phyloP scores from a whole-genome alignment of 2,797 vertebrate genomes.

The Chaenodraco wilsoni region DNA sequence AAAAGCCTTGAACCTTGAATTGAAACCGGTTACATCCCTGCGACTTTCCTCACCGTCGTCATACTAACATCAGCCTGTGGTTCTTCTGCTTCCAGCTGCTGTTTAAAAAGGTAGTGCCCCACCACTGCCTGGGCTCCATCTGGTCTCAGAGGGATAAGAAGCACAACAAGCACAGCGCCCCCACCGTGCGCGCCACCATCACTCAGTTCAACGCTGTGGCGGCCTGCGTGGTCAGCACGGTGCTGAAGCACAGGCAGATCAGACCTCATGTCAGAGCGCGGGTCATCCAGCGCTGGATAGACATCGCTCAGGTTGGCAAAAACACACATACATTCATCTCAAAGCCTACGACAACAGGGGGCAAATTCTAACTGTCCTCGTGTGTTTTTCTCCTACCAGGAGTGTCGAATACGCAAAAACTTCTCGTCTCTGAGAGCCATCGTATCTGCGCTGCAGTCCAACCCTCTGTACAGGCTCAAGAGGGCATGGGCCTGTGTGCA shows the following conservation, averaged over 20 bases:
- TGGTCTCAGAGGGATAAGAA: conserved; percentile 95
- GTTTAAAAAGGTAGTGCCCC: conserved; percentile 93
- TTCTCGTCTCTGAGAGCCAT: conserved; percentile 97
- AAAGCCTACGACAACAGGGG: accelerated
- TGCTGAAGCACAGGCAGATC: conserved; percentile 87
- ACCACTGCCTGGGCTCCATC: conserved; percentile 94
- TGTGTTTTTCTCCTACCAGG: conserved; percentile 76
- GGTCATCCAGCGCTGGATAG: conserved; percentile 95
- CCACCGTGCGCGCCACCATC: conserved; percentile 93
- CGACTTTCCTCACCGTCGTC: background rate
- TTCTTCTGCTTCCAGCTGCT: conserved; percentile 82
- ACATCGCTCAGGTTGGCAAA: conserved; percentile 88
- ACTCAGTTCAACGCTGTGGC: conserved; percentile 92
- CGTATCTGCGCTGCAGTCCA: conserved; percentile 93
- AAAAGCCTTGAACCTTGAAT: too few species aligned
- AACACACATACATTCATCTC: background rate
- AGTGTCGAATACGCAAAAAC: conserved; percentile 96
- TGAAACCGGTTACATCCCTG: too few species aligned
- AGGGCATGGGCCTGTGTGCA: conserved; percentile 90
- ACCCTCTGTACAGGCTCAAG: conserved; percentile 93
- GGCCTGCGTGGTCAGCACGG: conserved; percentile 91
- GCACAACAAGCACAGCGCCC: conserved; percentile 90
- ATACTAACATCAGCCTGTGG: conserved; percentile 9
- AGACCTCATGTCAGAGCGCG: conserved; percentile 90
- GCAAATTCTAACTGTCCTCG: background rate